Evolutionary conservation across 2,113 vertebrate species (phyloP), one percentile per base, ranked within the genome.

Genomic region (Hoplias malabaricus): DNA sequence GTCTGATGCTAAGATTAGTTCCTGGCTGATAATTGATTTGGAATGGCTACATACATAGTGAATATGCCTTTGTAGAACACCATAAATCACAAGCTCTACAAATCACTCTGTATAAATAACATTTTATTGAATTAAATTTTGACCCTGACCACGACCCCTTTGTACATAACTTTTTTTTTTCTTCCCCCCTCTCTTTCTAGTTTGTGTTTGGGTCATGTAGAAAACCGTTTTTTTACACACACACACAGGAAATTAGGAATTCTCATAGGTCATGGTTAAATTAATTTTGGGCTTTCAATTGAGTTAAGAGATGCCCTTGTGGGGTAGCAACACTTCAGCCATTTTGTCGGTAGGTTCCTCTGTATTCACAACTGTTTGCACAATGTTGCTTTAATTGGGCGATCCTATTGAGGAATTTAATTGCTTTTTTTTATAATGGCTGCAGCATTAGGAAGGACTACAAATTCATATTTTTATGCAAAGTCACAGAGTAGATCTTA

Each of bases 391-490:
- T 80, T 82, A 73, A 84, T 84, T 78, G 73, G 77, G 14, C 59
- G 57, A 43, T 73, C 19, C 77, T 66, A 70, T 80, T 84, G 73
- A 84, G 73, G 34, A 69, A 57, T 80, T 69, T 80, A 84, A 84
- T 84, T 82, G 80, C 80, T 74, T 84, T 66, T 82, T 80, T 53
- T 66, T 82, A 78, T 53, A 80, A 80, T 69, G 34, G 6, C 68
- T 62, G 48, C 56, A 72, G 63, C 43, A 62, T 69, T 79, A 69
- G 12, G 27, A 31, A 79, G 56, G 69, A 21, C 25, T 31, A 36
- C 14, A 59, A 50, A 56, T 43, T 13, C 23, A 33, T 25, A 59
- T 80, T 73, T 80, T 71, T 21, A 79, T 38, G 73, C 42, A 14
- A 40, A 71, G 69, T 50, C 31, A 40, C 53, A 14, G 56, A 46